Evolutionary conservation across 1,140 invertebrate species (phyloP), one percentile per base, ranked within the genome.

Genomic region (Aphaenogaster rudis): DNA sequence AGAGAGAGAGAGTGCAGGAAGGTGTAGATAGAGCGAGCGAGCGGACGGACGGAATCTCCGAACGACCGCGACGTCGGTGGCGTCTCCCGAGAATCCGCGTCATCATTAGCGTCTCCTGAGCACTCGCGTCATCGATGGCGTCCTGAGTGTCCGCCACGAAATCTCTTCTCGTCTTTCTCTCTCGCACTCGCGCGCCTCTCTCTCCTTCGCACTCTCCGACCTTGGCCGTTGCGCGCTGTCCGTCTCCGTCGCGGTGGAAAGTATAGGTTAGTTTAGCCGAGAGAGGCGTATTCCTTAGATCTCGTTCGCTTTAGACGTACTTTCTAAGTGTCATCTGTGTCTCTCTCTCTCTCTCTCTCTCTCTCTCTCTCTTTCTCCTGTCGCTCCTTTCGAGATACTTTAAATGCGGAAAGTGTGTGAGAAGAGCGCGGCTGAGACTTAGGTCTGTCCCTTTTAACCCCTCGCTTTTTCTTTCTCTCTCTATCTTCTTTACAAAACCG

Each of bases 81-180:
- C 80, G 67, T 82, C 42, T 61, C 28, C 67, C 48, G 28, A 82
- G 80, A 82, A 82, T 48, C 3, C 67, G 42, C 80, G 80, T 82
- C 67, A 82, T 82, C 80, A 13, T 71, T 74, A 61, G 80, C 52
- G 54, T 82, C 39, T 82, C 42, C 80, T 48, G 39, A 45, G 28
- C 67, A 82, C 66, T 71, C 54, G 54, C 80, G 80, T 82, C 80
- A 82, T 82, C 54, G 80, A 82, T 82, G 28, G 80, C 80, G 80
- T 82, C 54, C 42, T 61, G 67, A 48, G n/a, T 67, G 57, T 74
- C 42, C 80, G 67, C 80, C 21, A 82, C 80, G 67, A 33, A 82
- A 45, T 82, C 36, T 54, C 48, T 9, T n/a, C 7, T 61, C 50
- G 5, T 50, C n/a, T 50, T 11, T 21, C 50, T 81, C 15, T 71